Evolutionary conservation across 2,888 invertebrate genomes (phyloP).

Genomic region (Ditylenchus weischeri): DNA sequence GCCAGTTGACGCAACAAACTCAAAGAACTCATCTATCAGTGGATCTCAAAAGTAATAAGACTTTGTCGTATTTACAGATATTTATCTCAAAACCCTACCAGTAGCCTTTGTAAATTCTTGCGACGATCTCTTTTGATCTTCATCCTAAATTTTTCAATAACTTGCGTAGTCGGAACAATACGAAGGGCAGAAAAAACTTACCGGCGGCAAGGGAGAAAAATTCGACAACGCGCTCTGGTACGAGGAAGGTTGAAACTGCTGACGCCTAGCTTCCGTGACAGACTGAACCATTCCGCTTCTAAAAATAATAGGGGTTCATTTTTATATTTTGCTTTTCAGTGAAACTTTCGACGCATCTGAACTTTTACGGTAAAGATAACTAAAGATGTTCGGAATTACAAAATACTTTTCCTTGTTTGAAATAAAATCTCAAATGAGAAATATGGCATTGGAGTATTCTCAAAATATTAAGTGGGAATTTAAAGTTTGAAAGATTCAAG

Average conservation of each 20-base stretch:
- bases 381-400: too few species aligned
- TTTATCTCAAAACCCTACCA: neutral
- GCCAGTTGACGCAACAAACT: conserved; percentile 35
- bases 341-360: too few species aligned
- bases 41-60: conserved; percentile 19
- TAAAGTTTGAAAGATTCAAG: too few species aligned
- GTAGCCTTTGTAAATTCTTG: neutral
- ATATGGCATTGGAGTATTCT: too few species aligned
- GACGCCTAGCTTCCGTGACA: neutral
- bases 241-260: conserved; percentile 22
- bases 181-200: conserved; percentile 6
- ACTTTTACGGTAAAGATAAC: too few species aligned
- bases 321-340: too few species aligned
- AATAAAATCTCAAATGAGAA: too few species aligned
- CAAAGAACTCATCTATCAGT: conserved; percentile 43
- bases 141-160: neutral
- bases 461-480: too few species aligned
- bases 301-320: neutral
- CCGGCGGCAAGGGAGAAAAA: conserved; percentile 15
- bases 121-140: conserved; percentile 9
- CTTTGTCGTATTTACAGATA: neutral
- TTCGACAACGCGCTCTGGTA: conserved; percentile 21
- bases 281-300: conserved; percentile 10
- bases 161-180: too few species aligned
- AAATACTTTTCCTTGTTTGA: too few species aligned